These are phyloP conservation scores for Stigmatopora argus DNA, from an alignment of 2,113 vertebrate species.

Conservation along the genomic window DNA sequence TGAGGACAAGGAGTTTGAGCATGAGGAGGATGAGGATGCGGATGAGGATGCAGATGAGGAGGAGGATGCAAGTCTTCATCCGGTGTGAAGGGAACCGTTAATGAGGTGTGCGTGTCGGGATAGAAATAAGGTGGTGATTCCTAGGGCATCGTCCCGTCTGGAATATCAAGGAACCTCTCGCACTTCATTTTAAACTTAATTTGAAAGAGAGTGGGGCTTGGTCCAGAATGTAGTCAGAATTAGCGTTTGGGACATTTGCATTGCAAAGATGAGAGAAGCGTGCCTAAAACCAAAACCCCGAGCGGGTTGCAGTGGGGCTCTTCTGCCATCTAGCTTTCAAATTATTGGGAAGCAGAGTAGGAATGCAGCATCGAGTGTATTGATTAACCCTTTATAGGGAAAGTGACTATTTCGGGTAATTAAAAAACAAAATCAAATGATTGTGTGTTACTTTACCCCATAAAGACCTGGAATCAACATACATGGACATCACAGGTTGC, in stretches of 20 bases:
- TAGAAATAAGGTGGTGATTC: not conserved
- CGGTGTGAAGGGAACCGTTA: constrained; percentile 6
- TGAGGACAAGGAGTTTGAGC: no score
- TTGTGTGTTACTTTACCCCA: no score
- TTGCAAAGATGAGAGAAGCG: constrained; percentile 59
- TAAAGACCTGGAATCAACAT: no score
- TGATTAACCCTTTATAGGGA: not conserved
- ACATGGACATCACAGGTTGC: no score
- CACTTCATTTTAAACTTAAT: constrained; percentile 55
- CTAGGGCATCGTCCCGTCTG: constrained; percentile 28
- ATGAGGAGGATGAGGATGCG: no score
- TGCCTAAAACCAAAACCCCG: constrained; percentile 27
- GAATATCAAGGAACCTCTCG: constrained; percentile 48
- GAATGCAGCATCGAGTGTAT: not conserved
- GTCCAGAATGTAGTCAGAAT: constrained; percentile 36
- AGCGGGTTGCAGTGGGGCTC: constrained; percentile 56
- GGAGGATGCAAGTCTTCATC: constrained; percentile 21
- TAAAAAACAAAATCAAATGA: no score
- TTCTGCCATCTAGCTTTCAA: constrained; percentile 68
- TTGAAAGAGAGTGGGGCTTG: constrained; percentile 11
- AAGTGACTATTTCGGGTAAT: no score
- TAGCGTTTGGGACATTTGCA: constrained; percentile 53
- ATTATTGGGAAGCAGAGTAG: constrained; percentile 22
- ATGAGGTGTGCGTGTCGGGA: constrained; percentile 6
- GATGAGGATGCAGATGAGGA: constrained; percentile 30